Base-by-base conservation (phyloP, 1,140 invertebrate genomes). In the Portunus trituberculatus region DNA sequence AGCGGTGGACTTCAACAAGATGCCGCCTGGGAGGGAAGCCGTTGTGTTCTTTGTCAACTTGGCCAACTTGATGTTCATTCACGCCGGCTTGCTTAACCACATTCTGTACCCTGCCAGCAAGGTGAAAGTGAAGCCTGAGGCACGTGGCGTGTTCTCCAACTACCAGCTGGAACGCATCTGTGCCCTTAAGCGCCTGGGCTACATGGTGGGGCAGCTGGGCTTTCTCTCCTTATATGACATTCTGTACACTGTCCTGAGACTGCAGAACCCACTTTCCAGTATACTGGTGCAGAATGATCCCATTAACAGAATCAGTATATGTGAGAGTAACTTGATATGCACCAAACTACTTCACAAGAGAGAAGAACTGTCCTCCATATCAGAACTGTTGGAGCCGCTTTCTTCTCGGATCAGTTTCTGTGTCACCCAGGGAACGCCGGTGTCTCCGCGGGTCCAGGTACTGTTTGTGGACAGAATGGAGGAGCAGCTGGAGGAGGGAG, bases 1-100 rank as follows among this genome's bases (percentile, higher is more conserved):
- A 29, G 83, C 91, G 20, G 86, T 95, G 20, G 94, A 92, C 76
- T 95, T 95, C 52, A 92, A 87, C 52, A 95, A 95, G 88, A 95
- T 95, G 52, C 16, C 83, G 0, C 91, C 82, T 46, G 91, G 91
- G 39, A 86, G 92, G 46, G 94, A 95, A 89, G 91, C 83, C 28
- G 91, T 95, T 28, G 94, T 93, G 25, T 95, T 95, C 67, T 95
- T 95, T 32, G 88, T 95, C 45, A 95, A 95, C 46, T 39, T 95
- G 32, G 94, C 91, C 82, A 95, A 95, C 59, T 14, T 95, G 29
- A 95, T 95, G 94, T 95, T 45, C 86, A 95, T 95, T 12, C 94
- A 95, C 88, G 94, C 94, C 28, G 94, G 94, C 8, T 12, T 95
- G 82, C 86, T 95, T 10, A 95, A 95, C 59, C 94, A 95, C 31